Percentiles rank a stretch among this genome's conserved stretches.
Conservation (phyloP, 2,113 vertebrate genomes). For the Ochotona princeps region DNA sequence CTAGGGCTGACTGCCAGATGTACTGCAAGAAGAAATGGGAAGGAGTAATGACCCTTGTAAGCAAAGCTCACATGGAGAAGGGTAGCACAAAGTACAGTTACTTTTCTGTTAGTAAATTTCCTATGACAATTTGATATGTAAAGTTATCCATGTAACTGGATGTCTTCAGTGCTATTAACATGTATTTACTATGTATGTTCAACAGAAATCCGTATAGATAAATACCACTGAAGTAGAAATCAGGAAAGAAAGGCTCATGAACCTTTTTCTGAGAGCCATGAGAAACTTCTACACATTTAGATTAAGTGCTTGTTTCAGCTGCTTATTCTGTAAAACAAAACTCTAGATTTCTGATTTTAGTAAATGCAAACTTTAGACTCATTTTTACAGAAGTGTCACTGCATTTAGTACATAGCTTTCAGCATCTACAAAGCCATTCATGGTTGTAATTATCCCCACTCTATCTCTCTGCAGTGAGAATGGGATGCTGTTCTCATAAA, state of each 20-base stretch:
- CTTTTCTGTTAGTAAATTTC: neutral
- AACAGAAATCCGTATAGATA: neutral
- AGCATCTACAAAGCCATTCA: constrained; percentile 1
- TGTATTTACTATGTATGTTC: neutral
- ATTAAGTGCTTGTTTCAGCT: neutral
- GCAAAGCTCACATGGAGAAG: neutral
- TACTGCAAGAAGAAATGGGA: neutral
- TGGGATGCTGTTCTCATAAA: neutral
- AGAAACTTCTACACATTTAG: neutral
- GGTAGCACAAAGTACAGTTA: neutral
- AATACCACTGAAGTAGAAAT: neutral
- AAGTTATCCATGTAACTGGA: neutral
- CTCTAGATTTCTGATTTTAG: constrained; percentile 9
- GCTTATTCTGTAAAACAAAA: neutral
- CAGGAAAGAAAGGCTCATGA: neutral
- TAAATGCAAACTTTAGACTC: constrained; percentile 14
- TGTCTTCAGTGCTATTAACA: neutral
- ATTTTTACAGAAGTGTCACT: neutral
- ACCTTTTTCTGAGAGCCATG: neutral
- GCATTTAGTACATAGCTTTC: neutral
- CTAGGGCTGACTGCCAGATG: neutral
- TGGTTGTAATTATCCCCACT: neutral
- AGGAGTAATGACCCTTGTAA: neutral
- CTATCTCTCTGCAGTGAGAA: neutral
- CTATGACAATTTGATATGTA: neutral